Evolutionary conservation across 1,140 invertebrate genomes (phyloP), one percentile per base, ranked within the genome.

Genomic region (Drosophila carrolli): DNA sequence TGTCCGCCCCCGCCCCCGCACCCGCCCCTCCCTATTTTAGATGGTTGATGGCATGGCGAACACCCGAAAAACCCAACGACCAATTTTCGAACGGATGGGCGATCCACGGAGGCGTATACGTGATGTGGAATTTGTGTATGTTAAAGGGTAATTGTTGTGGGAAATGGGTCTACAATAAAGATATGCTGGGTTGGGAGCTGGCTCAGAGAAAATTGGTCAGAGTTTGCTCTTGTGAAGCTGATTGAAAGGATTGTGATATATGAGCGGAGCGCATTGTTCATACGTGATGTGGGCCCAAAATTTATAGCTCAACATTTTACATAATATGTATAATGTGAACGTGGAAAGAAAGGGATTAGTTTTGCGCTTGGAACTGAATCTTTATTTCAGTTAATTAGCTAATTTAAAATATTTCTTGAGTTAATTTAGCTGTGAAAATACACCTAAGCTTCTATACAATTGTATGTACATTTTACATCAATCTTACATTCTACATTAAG

Each of bases 111-210:
- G 74, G 74, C 74, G 74, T 76, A 77, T 68, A 76, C 74, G 73
- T 77, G 74, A 76, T 77, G 73, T 76, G 62, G 65, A 43, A 77
- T 77, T 51, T 66, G 41, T 75, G 53, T 58, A 65, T 35, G 60
- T 75, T 75, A 75, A 75, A 75, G 73, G 73, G 73, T 75, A 75
- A 75, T 75, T 75, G 73, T 75, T 75, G 72, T 75, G 73, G 73
- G 60, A 75, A 67, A 75, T 75, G 73, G 62, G 68, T 73, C 67
- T 72, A 71, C 29, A 37, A 48, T 46, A 41, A 44, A 47, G 32
- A 63, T 56, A 40, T 62, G 37, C 23, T 11, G 23, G 13, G 37
- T n/a, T 5, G 61, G 37, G 27, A 10, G 38, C 29, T 32, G 29
- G 29, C 29, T 32, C 29, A 32, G 29, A 7, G 29, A n/a, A 48